A percentile compares a stretch with the other conserved stretches of the same genome.
Evolutionary conservation across 2,888 invertebrate species (phyloP).

Genomic region (Amiota minor): DNA sequence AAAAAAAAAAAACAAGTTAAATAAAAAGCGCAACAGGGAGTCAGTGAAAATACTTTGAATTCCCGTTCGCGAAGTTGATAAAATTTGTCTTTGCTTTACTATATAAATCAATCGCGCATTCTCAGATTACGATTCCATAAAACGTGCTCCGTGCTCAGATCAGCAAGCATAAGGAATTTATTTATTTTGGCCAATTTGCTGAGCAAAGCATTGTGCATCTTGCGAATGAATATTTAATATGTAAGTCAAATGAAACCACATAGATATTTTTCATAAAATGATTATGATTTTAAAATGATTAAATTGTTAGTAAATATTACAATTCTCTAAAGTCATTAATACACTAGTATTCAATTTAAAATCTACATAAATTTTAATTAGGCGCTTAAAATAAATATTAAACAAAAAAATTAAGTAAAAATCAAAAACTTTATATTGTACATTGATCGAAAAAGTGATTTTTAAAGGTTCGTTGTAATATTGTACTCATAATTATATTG

Average conservation of each 20-base stretch:
- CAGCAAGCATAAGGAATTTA: background rate
- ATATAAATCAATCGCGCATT: slow-evolving; percentile 5
- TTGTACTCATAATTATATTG: too few species aligned
- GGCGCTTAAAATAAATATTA: too few species aligned
- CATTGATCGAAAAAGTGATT: too few species aligned
- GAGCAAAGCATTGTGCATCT: background rate
- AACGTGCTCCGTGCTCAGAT: background rate
- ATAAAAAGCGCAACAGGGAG: background rate
- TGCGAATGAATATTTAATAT: too few species aligned
- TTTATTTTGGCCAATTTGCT: slow-evolving; percentile 1
- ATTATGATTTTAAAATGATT: background rate
- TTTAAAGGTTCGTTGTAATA: too few species aligned
- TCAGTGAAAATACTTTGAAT: slow-evolving; percentile 1
- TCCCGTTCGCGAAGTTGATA: background rate
- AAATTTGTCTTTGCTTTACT: slow-evolving; percentile 1
- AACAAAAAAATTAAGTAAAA: too few species aligned
- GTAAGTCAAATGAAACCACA: background rate
- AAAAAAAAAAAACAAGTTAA: background rate
- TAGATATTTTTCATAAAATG: background rate
- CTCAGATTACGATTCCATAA: background rate
- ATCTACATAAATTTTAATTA: too few species aligned
- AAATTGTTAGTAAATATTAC: background rate
- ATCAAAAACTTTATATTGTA: too few species aligned
- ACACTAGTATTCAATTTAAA: too few species aligned
- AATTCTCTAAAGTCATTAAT: too few species aligned